Conservation (phyloP, 64 coral and sea anemone genomes). For the Montipora capricornis region DNA sequence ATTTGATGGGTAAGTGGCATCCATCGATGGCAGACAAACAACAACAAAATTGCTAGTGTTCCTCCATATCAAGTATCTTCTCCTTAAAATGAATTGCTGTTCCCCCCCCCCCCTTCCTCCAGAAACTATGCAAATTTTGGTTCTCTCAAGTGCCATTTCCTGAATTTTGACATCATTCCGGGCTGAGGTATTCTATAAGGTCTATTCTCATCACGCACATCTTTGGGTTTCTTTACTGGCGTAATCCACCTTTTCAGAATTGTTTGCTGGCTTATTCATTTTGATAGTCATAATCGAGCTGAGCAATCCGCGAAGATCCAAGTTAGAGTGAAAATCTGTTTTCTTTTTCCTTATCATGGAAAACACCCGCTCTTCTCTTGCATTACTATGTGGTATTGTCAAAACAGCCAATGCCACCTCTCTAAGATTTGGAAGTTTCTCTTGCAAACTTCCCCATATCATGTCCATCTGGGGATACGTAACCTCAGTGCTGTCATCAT, state of each 20-base stretch:
- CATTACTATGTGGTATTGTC: constrained; percentile 60
- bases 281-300: no score
- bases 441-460: constrained; percentile 33
- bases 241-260: no score
- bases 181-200: no score
- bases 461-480: not conserved
- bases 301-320: no score
- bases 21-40: constrained; percentile 57
- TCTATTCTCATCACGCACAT: no score
- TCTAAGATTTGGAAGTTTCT: constrained; percentile 60
- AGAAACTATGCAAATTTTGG: no score
- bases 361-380: constrained; percentile 72
- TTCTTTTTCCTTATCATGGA: constrained; percentile 60
- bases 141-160: no score
- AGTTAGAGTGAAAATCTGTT: no score
- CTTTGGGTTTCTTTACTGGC: constrained; percentile 14
- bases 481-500: constrained; percentile 10
- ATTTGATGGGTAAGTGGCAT: constrained; percentile 54
- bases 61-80: constrained; percentile 50
- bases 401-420: constrained; percentile 59
- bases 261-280: no score
- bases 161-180: no score
- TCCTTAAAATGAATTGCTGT: constrained; percentile 49
- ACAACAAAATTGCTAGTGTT: constrained; percentile 49
- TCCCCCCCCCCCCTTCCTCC: not conserved